Base-by-base conservation (phyloP, 2,797 vertebrate genomes). In the Anguilla megastoma region DNA sequence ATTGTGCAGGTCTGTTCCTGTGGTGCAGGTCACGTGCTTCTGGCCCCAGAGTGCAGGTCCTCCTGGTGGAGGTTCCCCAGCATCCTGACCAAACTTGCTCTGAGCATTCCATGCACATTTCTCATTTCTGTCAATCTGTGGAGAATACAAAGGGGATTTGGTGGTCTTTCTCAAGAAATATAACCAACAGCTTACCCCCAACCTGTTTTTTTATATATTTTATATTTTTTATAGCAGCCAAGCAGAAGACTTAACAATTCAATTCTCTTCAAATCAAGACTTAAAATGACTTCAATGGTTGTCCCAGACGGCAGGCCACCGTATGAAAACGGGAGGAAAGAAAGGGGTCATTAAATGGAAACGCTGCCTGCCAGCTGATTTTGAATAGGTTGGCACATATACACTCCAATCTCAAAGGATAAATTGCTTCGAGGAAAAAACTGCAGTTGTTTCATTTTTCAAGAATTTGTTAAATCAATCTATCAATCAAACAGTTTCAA, bases 401-500 rank as follows among this genome's bases (percentile, higher is more conserved):
- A 63, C 71, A 14, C 86, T 84, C 71, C 60, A 76, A 84, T 84
- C 86, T 58, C 41, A 18, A 63, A 84, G 50, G 82, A 84, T 84
- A 69, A 84, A 66, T 45, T 69, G 45, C 30, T 63, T 87, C n/a
- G 52, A 60, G 48, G 27, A 76, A 76, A 87, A 94, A 91, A 58
- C 18, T 8, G 60, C 41, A 89, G 90, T 89, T 90, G 89, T 91
- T 92, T 88, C 84, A 85, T 90, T 91, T 90, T 89, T 89, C 88
- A 66, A 89, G 89, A 91, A 91, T 93, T 93, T 92, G 91, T 92
- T 87, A 92, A 93, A 93, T 93, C 92, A 91, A 91, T 90, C 93
- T 85, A 94, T 94, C 91, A 91, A 91, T 94, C 93, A 93, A 91
- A 91, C 89, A 56, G 91, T 91, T 93, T 93, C 91, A 94, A 91